Evolutionary conservation across 2,888 invertebrate genomes (phyloP).

Genomic region (Oscheius myriophilus): DNA sequence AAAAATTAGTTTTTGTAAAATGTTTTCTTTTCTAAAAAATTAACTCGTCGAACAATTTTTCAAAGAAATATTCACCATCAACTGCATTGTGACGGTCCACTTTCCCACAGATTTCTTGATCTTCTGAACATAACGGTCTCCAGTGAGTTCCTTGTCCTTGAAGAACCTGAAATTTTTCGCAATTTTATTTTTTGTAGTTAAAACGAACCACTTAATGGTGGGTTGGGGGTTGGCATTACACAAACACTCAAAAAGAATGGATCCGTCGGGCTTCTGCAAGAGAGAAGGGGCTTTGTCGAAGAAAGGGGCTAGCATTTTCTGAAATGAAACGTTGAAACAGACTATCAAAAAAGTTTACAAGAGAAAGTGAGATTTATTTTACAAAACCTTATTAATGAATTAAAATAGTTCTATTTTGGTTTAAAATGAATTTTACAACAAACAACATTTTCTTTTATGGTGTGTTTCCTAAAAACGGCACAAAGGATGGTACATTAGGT

Average conservation of each 20-base stretch:
- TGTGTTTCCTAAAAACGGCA: too few relatives aligned
- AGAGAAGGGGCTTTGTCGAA: constrained; percentile 68
- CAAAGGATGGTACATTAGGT: too few relatives aligned
- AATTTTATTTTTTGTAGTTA: neutral
- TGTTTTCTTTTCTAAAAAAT: neutral
- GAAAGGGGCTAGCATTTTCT: constrained; percentile 55
- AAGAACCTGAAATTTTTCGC: constrained; percentile 44
- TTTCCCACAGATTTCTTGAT: constrained; percentile 70
- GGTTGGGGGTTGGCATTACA: constrained; percentile 69
- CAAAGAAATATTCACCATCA: constrained; percentile 65
- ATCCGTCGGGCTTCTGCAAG: constrained; percentile 66
- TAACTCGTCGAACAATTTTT: too few relatives aligned
- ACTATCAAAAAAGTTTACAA: too few relatives aligned
- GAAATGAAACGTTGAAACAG: too few relatives aligned
- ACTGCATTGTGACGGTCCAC: constrained; percentile 66
- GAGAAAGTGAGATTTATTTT: too few relatives aligned
- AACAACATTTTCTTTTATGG: too few relatives aligned
- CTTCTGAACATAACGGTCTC: constrained; percentile 65
- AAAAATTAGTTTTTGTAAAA: neutral
- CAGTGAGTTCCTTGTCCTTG: constrained; percentile 67
- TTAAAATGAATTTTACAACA: too few relatives aligned
- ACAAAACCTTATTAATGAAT: too few relatives aligned
- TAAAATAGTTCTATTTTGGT: too few relatives aligned
- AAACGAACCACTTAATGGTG: constrained; percentile 60
- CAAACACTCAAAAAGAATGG: constrained; percentile 69